Conservation (phyloP, 1,140 invertebrate species). For the Ostrea edulis region DNA sequence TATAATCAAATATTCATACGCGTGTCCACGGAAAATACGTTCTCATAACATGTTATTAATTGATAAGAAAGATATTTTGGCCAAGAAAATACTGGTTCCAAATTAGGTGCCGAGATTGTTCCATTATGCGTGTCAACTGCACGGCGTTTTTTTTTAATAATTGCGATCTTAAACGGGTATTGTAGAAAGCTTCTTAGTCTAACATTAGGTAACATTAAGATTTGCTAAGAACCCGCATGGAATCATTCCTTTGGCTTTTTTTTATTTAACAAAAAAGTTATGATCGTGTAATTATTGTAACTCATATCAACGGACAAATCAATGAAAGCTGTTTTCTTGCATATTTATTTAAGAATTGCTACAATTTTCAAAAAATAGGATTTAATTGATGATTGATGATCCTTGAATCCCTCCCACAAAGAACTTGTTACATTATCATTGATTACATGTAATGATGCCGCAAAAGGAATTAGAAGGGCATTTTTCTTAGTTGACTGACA, state of each 20-base stretch:
- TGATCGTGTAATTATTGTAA: neutral
- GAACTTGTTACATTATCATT: too few relatives aligned
- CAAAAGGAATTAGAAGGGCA: too few relatives aligned
- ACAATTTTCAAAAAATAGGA: too few relatives aligned
- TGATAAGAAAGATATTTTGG: slow-evolving; percentile 36
- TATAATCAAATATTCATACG: slow-evolving; percentile 35
- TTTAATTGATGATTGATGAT: too few relatives aligned
- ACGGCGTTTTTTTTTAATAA: neutral
- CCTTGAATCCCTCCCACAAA: too few relatives aligned
- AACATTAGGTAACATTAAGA: slow-evolving; percentile 27
- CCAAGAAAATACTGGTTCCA: slow-evolving; percentile 18
- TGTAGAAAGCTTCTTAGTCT: neutral
- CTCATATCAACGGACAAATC: neutral
- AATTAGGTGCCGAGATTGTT: slow-evolving; percentile 19
- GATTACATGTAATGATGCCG: too few relatives aligned
- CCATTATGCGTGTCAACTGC: slow-evolving; percentile 29
- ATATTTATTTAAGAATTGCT: too few relatives aligned
- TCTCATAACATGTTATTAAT: slow-evolving; percentile 36
- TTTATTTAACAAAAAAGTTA: neutral
- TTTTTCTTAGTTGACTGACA: too few relatives aligned
- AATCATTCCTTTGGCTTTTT: neutral
- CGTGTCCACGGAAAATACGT: slow-evolving; percentile 1
- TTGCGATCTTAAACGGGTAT: slow-evolving; percentile 23
- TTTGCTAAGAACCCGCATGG: neutral
- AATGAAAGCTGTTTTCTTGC: too few relatives aligned